phyloP scores from a whole-genome alignment of 1,140 invertebrate species.

The Solenopsis fugax region DNA sequence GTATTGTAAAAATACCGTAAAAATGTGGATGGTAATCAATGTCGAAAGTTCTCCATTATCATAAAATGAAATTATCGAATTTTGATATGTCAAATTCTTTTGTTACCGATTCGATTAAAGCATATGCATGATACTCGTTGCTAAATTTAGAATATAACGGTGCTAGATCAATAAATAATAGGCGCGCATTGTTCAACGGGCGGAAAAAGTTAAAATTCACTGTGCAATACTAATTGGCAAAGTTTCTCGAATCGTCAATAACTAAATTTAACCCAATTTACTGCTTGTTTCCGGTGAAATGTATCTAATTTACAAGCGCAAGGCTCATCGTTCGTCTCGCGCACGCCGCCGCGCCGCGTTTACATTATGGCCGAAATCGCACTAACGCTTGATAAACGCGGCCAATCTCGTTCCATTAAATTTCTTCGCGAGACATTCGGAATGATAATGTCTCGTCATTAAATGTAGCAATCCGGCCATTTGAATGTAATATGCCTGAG shows the following conservation, averaged over 20 bases:
- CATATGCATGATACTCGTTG: background rate
- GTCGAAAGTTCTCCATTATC: background rate
- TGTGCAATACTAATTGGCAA: constrained; percentile 55
- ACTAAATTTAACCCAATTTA: constrained; percentile 37
- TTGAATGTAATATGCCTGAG: constrained; percentile 59
- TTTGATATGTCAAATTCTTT: background rate
- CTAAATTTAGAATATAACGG: constrained; percentile 20
- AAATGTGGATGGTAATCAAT: background rate
- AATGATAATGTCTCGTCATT: constrained; percentile 57
- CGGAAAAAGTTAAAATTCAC: constrained; percentile 42
- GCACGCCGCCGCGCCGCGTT: background rate
- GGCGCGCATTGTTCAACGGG: background rate
- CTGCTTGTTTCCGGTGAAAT: constrained; percentile 25
- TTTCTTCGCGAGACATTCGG: constrained; percentile 53
- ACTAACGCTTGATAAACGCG: constrained; percentile 34
- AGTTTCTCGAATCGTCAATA: constrained; percentile 50
- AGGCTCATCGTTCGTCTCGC: background rate
- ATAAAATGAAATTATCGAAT: constrained; percentile 12
- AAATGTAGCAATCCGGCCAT: constrained; percentile 58
- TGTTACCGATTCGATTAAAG: background rate
- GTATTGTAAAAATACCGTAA: background rate
- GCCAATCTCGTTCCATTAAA: constrained; percentile 46
- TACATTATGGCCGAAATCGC: background rate
- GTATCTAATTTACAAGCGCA: constrained; percentile 15
- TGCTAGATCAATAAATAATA: constrained; percentile 9